Conservation (phyloP, 2,797 vertebrate species). For the Danio jaintianensis region DNA sequence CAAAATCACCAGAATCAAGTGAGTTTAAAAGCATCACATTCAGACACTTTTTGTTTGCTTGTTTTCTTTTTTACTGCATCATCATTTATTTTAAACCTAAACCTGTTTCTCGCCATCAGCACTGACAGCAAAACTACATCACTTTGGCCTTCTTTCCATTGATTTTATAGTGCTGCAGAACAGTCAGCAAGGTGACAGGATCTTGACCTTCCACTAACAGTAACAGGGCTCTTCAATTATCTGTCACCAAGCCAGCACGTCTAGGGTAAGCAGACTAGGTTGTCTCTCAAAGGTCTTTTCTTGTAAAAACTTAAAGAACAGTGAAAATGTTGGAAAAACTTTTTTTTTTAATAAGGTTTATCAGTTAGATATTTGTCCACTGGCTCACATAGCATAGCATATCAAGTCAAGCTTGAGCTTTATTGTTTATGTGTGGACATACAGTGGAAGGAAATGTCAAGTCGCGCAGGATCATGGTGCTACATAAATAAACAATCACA, state of each 20-base stretch:
- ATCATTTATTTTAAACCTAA: conserved; percentile 4
- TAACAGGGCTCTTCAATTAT: conserved; percentile 35
- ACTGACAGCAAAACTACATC: conserved; percentile 47
- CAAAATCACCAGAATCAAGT: too few species aligned
- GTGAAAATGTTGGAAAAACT: neutral
- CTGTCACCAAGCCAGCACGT: conserved; percentile 36
- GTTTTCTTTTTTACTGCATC: neutral
- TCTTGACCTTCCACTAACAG: conserved; percentile 40
- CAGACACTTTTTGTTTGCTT: too few species aligned
- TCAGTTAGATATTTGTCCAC: neutral
- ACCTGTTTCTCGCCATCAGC: neutral
- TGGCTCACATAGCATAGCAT: neutral
- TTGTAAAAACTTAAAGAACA: neutral
- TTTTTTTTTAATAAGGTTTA: too few species aligned
- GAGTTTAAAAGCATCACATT: too few species aligned
- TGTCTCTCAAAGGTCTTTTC: neutral
- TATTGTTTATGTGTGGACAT: too few species aligned
- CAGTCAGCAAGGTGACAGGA: conserved; percentile 40
- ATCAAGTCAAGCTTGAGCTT: neutral
- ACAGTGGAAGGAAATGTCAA: too few species aligned
- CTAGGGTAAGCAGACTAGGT: conserved; percentile 23
- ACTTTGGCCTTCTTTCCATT: conserved; percentile 43
- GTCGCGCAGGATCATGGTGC: too few species aligned
- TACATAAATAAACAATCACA: too few species aligned
- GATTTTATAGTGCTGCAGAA: conserved; percentile 35